Evolutionary conservation across 2,888 invertebrate species (phyloP).

Genomic region (Eilema sororculum): DNA sequence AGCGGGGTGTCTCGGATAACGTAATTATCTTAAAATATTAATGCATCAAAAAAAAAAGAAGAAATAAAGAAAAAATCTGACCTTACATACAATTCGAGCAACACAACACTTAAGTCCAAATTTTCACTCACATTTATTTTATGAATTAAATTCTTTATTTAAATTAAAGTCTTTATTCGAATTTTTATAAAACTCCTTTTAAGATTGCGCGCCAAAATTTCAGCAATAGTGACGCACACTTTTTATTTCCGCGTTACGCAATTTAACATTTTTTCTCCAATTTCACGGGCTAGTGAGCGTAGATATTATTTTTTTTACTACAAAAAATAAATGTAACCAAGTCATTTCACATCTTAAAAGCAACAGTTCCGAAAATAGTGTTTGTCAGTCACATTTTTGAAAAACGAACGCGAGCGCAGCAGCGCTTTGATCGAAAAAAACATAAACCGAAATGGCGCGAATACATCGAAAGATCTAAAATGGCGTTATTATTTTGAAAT

Average conservation of each 20-base stretch:
- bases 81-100: conserved; percentile 29
- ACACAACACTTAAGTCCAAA: conserved; percentile 47
- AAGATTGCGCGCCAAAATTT: conserved; percentile 56
- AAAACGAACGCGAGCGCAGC: conserved; percentile 45
- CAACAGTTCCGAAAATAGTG: conserved; percentile 53
- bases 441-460: conserved; percentile 56
- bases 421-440: conserved; percentile 43
- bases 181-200: conserved; percentile 34
- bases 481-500: conserved; percentile 48
- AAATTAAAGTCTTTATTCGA: conserved; percentile 30
- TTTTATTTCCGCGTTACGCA: conserved; percentile 66
- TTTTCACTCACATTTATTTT: conserved; percentile 41
- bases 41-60: background rate
- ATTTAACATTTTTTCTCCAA: conserved; percentile 72
- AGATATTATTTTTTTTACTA: conserved; percentile 53
- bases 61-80: conserved; percentile 31
- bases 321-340: conserved; percentile 45
- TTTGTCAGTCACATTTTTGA: conserved; percentile 65
- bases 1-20: conserved; percentile 19
- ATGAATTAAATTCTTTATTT: background rate
- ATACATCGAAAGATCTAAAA: conserved; percentile 50
- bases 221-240: conserved; percentile 52
- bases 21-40: background rate
- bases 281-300: conserved; percentile 69
- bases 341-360: conserved; percentile 47